Percentiles rank a stretch among this genome's conserved stretches.
These are phyloP conservation scores for Ahaetulla prasina DNA, from an alignment of 2,113 vertebrate genomes.

Conservation along the genomic window DNA sequence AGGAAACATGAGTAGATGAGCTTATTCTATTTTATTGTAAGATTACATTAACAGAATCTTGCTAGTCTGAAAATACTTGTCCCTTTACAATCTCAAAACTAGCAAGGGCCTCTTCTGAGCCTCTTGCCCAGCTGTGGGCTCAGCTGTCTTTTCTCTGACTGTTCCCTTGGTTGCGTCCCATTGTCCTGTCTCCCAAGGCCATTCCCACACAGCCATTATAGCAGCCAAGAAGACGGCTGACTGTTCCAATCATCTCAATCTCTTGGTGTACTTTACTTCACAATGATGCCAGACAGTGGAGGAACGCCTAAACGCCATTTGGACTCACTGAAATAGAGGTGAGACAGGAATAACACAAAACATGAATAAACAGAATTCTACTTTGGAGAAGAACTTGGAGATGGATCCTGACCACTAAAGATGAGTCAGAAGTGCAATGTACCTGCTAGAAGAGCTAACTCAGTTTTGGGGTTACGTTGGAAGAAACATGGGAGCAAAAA, in stretches of 20 bases:
- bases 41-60: not conserved
- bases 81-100: not conserved
- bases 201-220: not conserved
- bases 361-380: not conserved
- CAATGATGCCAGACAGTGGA: not conserved
- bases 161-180: not conserved
- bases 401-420: not conserved
- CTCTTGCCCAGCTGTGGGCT: not conserved
- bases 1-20: not conserved
- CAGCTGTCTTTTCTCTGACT: not conserved
- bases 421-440: not conserved
- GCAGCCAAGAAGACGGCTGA: not conserved
- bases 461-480: not conserved
- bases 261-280: not conserved
- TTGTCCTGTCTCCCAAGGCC: not conserved
- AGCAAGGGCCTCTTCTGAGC: not conserved
- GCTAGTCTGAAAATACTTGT: not conserved
- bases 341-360: not conserved
- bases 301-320: not conserved
- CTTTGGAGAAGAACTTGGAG: not conserved
- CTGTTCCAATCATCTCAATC: not conserved
- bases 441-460: not conserved
- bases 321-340: not conserved
- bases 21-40: not conserved
- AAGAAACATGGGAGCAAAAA: not conserved